A percentile compares a stretch with the other conserved stretches of the same genome.
Evolutionary conservation across 2,888 invertebrate species (phyloP).

Genomic region (Clistopyga incitator): DNA sequence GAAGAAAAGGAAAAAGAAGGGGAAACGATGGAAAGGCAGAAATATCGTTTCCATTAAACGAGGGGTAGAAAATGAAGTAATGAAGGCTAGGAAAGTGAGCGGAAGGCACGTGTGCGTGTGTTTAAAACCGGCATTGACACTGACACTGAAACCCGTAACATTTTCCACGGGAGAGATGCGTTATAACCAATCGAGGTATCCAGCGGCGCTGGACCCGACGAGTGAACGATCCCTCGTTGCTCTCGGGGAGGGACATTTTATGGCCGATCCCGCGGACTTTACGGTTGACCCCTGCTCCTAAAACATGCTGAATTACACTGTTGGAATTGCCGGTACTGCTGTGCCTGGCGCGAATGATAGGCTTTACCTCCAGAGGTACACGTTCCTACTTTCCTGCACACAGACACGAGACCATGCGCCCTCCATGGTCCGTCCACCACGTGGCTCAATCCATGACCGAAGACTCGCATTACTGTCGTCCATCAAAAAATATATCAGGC

Average conservation of each 20-base stretch:
- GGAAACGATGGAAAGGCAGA: background rate
- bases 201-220: conserved; percentile 26
- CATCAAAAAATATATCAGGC: background rate
- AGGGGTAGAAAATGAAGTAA: conserved; percentile 23
- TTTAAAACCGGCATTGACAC: background rate
- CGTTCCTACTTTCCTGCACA: conserved; percentile 34
- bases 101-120: too few species aligned
- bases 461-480: conserved; percentile 2
- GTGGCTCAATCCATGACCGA: conserved; percentile 54
- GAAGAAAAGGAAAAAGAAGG: too few species aligned
- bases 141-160: conserved; percentile 28
- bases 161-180: conserved; percentile 66
- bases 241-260: conserved; percentile 70
- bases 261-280: conserved; percentile 72
- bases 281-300: conserved; percentile 78
- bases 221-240: conserved; percentile 43
- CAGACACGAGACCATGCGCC: conserved; percentile 18
- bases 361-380: conserved; percentile 24
- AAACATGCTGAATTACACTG: conserved; percentile 79
- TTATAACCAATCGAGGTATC: conserved; percentile 57
- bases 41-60: conserved; percentile 64
- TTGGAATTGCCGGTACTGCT: conserved; percentile 65
- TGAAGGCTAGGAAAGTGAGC: too few species aligned
- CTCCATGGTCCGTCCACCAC: conserved; percentile 16
- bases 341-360: conserved; percentile 37